Conservation (phyloP, 2,888 invertebrate genomes). For the Dendrolimus pini region DNA sequence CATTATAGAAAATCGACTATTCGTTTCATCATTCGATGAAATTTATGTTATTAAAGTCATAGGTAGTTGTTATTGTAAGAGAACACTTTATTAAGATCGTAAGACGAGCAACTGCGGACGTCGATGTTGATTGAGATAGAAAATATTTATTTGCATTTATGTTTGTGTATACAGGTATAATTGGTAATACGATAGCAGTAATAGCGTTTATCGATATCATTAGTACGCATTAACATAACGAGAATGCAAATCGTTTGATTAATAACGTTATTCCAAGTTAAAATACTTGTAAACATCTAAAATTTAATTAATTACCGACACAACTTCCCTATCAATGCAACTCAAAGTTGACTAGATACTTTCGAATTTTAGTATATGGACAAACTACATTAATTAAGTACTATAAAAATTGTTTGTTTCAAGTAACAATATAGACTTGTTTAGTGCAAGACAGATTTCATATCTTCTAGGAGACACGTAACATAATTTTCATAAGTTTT, state of each 20-base stretch:
- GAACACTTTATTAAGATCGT: conserved; percentile 1
- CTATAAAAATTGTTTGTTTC: too few relatives aligned
- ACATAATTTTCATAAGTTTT: too few relatives aligned
- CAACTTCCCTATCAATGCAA: background rate
- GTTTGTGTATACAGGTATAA: conserved; percentile 13
- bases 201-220: conserved; percentile 27
- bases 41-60: conserved; percentile 22
- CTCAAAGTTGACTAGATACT: background rate
- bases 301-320: background rate
- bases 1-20: conserved; percentile 54
- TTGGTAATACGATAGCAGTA: conserved; percentile 22
- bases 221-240: conserved; percentile 27
- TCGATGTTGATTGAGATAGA: conserved; percentile 23
- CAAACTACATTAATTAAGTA: background rate
- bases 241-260: conserved; percentile 11
- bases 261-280: background rate
- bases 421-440: too few relatives aligned
- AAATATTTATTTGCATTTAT: conserved; percentile 18
- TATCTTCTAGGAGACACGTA: too few relatives aligned
- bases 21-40: conserved; percentile 41
- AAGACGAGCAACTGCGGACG: background rate
- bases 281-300: background rate
- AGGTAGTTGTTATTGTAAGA: conserved; percentile 14
- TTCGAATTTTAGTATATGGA: background rate
- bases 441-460: too few relatives aligned